These are phyloP conservation scores for Drosophila kanapiae DNA, from an alignment of 1,140 invertebrate species.

Conservation along the genomic window DNA sequence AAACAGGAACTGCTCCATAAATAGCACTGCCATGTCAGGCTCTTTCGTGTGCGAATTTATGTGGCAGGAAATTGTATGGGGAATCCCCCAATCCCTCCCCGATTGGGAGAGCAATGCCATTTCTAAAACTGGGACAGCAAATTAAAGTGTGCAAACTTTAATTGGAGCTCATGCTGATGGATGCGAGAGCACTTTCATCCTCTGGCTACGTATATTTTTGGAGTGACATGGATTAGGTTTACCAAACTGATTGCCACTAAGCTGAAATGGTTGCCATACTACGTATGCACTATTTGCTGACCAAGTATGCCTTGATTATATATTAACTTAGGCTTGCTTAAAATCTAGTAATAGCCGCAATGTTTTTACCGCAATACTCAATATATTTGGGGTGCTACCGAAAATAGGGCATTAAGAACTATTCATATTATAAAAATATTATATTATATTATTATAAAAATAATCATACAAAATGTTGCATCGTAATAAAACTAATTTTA, in stretches of 20 bases:
- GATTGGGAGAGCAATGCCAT: conserved; percentile 8
- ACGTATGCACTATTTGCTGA: background rate
- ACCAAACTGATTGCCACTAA: conserved; percentile 3
- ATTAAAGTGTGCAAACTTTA: conserved; percentile 70
- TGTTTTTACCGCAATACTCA: too few relatives aligned
- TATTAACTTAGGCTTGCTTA: too few relatives aligned
- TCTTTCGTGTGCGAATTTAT: conserved; percentile 72
- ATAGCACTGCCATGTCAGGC: conserved; percentile 68
- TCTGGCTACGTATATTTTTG: conserved; percentile 3
- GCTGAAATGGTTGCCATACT: background rate
- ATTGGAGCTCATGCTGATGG: conserved; percentile 58
- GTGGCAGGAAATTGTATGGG: conserved; percentile 73
- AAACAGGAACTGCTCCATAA: conserved; percentile 77
- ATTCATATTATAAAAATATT: too few relatives aligned
- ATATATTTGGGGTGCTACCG: too few relatives aligned
- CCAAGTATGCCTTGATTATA: background rate
- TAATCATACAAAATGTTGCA: too few relatives aligned
- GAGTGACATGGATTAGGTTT: conserved; percentile 16
- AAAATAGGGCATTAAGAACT: too few relatives aligned
- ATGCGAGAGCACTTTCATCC: conserved; percentile 30
- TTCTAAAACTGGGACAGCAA: conserved; percentile 59
- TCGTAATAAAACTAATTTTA: too few relatives aligned
- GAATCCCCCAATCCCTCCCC: conserved; percentile 13
- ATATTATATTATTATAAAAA: too few relatives aligned
- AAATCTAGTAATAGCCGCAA: too few relatives aligned